Evolutionary conservation across 2,888 invertebrate species (phyloP).

Genomic region (Drosophila fungiperda): DNA sequence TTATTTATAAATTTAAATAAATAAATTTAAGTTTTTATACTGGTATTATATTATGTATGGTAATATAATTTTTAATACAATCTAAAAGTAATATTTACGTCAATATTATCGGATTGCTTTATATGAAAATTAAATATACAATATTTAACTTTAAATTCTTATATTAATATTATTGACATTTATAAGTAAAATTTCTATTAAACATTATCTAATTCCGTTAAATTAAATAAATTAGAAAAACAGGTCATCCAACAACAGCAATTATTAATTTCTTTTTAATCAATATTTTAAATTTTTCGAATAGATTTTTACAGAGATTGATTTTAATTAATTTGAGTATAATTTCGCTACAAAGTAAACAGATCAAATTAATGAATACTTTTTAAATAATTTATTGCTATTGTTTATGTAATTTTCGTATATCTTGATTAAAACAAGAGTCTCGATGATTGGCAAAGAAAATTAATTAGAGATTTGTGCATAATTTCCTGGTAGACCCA

Average conservation of each 20-base stretch:
- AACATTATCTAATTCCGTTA: not conserved
- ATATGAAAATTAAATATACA: not conserved
- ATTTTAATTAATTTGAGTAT: not conserved
- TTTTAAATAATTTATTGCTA: not conserved
- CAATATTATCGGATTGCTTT: not conserved
- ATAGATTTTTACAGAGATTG: too few species aligned
- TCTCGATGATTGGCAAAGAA: not conserved
- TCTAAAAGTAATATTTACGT: too few species aligned
- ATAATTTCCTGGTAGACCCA: conserved; percentile 85
- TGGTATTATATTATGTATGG: too few species aligned
- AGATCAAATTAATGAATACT: not conserved
- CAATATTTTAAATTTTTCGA: not conserved
- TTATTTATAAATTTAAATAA: not conserved
- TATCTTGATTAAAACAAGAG: not conserved
- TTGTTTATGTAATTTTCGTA: not conserved
- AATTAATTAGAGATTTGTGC: conserved; percentile 9
- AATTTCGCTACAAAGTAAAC: not conserved
- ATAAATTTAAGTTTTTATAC: too few species aligned
- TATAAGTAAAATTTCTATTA: too few species aligned
- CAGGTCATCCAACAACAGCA: not conserved
- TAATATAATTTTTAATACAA: too few species aligned
- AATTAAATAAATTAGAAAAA: not conserved
- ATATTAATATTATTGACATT: too few species aligned
- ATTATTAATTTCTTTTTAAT: not conserved
- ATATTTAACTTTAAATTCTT: too few species aligned